A percentile compares a stretch with the other conserved stretches of the same genome.
Conservation (phyloP, 2,888 invertebrate species). For the Emmelina monodactyla region DNA sequence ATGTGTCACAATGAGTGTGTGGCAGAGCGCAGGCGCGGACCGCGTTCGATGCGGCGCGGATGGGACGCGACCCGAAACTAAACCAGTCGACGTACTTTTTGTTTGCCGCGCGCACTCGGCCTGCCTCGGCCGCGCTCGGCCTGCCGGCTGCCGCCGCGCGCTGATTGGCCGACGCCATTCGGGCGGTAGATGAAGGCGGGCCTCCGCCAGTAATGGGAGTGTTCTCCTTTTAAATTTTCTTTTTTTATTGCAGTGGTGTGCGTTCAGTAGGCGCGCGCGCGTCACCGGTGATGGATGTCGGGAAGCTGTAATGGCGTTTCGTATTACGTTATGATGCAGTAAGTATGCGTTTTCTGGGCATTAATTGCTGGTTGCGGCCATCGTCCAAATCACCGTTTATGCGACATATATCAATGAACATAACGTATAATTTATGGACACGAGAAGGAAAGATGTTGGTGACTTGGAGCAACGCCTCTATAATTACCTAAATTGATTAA, state of each 20-base stretch:
- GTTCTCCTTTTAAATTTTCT: conserved; percentile 61
- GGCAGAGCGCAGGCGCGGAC: too few species aligned
- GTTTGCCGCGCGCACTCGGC: conserved; percentile 55
- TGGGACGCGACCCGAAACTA: conserved; percentile 68
- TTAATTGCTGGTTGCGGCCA: too few species aligned
- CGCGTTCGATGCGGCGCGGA: conserved; percentile 57
- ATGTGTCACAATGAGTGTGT: too few species aligned
- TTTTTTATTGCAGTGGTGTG: conserved; percentile 60
- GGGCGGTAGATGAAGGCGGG: conserved; percentile 45
- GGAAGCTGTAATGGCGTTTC: conserved; percentile 12
- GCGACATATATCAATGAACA: too few species aligned
- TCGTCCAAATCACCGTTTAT: too few species aligned
- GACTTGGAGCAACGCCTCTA: too few species aligned
- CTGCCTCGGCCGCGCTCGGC: conserved; percentile 28
- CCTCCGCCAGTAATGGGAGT: conserved; percentile 43
- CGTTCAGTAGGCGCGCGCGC: conserved; percentile 53
- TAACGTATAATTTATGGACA: too few species aligned
- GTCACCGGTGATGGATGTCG: conserved; percentile 51
- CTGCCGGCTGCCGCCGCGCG: conserved; percentile 23
- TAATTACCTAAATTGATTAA: too few species aligned
- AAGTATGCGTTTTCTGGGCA: conserved; percentile 23
- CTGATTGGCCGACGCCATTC: conserved; percentile 22
- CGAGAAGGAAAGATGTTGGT: too few species aligned
- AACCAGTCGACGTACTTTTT: conserved; percentile 63
- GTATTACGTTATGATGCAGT: conserved; percentile 28